Conservation (phyloP, 2,797 vertebrate genomes). For the Sebastes variabilis region DNA sequence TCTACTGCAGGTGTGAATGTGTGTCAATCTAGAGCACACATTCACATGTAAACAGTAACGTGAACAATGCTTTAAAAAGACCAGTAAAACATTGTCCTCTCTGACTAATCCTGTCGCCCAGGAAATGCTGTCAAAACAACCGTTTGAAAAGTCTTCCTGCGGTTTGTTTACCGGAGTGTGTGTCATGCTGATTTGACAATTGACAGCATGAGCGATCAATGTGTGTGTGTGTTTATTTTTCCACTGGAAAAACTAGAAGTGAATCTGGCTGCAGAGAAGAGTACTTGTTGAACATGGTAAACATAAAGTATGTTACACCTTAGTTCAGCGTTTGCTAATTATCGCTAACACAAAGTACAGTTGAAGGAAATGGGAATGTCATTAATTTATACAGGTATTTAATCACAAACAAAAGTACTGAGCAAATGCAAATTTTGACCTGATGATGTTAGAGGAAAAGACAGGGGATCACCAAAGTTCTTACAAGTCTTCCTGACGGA, state of each 20-base stretch:
- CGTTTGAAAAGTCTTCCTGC: not conserved
- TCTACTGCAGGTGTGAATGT: too few species aligned
- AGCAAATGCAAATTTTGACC: not conserved
- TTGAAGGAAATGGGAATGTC: not conserved
- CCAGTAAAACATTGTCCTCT: constrained; percentile 6
- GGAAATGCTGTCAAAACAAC: constrained; percentile 50
- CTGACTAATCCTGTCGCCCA: constrained; percentile 7
- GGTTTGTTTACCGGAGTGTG: constrained; percentile 23
- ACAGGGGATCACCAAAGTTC: not conserved
- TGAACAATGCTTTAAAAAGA: constrained; percentile 23
- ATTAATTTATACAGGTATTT: not conserved
- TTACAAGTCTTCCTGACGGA: not conserved
- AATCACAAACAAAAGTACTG: not conserved
- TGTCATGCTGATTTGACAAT: constrained; percentile 9
- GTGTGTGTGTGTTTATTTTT: constrained; percentile 30
- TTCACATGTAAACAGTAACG: not conserved
- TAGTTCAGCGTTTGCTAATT: not conserved
- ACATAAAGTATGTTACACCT: not conserved
- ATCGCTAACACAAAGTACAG: not conserved
- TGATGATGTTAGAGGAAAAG: not conserved
- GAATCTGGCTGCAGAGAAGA: not conserved
- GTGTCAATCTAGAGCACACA: not conserved
- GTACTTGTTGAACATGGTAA: not conserved
- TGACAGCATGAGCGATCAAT: constrained; percentile 16
- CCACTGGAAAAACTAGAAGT: constrained; percentile 15